Evolutionary conservation across 23 tunicate genomes (phyloP), one percentile per base, ranked within the genome.

Genomic region (Ascidia mentula): DNA sequence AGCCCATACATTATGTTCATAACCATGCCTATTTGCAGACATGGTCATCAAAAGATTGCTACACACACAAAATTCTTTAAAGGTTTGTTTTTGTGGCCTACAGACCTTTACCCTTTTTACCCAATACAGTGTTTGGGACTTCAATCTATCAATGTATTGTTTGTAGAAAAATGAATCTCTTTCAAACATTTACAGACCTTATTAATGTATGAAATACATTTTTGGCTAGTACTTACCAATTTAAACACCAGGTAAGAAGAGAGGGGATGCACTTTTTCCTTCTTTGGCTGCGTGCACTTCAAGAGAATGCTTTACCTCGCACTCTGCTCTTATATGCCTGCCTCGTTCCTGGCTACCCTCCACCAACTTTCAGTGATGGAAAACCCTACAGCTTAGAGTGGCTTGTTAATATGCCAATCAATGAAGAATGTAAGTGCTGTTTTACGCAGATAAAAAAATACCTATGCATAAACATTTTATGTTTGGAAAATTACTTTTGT

Each of bases 291-390:
- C 93, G 93, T n/a, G 86, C 98, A 28, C 59, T 94, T 38, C 83
- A 74, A 12, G 94, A 77, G 60, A 84, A 88, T 36, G 94, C 98
- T 1, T 35, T 74, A 22, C 85, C 90, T 26, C 75, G 46, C 0
- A 88, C 98, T 17, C 18, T 88, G 38, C 86, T 94, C 32, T 72
- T 94, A 22, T 94, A 84, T 73, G 94, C 98, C 0, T 84, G 89
- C 60, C 80, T 94, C 40, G 78, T 94, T 13, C 98, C 98, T 7
- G 98, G 98, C 33, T 88, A 88, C 38, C 98, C 98, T 7, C 82
- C 90, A 32, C 98, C 98, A 53, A 46, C 73, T 18, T 61, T 32
- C 60, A 60, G 45, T 32, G 87, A 88, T 78, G 87, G 87, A 37
- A 88, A 72, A 46, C 83, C 83, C 38, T 88, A 88, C 69, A 72